These are phyloP conservation scores for Scomber colias DNA, from an alignment of 2,113 vertebrate species.

Conservation along the genomic window DNA sequence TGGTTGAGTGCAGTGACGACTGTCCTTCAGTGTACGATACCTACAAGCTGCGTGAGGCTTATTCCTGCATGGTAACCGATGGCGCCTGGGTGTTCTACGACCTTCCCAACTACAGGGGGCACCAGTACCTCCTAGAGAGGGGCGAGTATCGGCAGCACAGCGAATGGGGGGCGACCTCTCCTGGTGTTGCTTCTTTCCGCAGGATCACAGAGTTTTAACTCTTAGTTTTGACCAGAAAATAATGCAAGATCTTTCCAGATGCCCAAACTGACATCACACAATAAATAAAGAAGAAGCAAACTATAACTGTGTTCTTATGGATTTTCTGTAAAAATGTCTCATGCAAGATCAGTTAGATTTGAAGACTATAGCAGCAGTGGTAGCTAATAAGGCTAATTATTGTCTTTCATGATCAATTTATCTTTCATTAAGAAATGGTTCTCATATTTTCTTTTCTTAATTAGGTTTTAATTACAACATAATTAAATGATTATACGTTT, in stretches of 20 bases:
- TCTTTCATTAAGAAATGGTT: no score
- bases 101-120: slow-evolving; percentile 77
- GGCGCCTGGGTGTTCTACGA: slow-evolving; percentile 80
- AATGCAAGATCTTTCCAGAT: neutral
- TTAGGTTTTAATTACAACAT: no score
- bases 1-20: slow-evolving; percentile 75
- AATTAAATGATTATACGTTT: no score
- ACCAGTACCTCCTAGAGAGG: slow-evolving; percentile 77
- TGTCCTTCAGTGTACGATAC: slow-evolving; percentile 71
- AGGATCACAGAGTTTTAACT: slow-evolving; percentile 78
- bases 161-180: slow-evolving; percentile 74
- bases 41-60: slow-evolving; percentile 71
- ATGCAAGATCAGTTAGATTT: neutral
- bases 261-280: neutral
- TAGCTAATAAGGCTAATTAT: neutral
- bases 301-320: slow-evolving; percentile 11
- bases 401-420: no score
- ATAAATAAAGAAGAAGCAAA: slow-evolving; percentile 66
- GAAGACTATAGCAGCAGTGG: neutral
- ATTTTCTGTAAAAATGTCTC: slow-evolving; percentile 21
- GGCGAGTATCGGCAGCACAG: slow-evolving; percentile 75
- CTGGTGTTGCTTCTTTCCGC: slow-evolving; percentile 76
- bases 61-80: slow-evolving; percentile 77
- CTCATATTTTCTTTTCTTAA: no score
- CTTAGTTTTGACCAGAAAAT: neutral